Evolutionary conservation across 2,113 vertebrate genomes (phyloP), one percentile per base, ranked within the genome.

Genomic region (Oryzias javanicus): DNA sequence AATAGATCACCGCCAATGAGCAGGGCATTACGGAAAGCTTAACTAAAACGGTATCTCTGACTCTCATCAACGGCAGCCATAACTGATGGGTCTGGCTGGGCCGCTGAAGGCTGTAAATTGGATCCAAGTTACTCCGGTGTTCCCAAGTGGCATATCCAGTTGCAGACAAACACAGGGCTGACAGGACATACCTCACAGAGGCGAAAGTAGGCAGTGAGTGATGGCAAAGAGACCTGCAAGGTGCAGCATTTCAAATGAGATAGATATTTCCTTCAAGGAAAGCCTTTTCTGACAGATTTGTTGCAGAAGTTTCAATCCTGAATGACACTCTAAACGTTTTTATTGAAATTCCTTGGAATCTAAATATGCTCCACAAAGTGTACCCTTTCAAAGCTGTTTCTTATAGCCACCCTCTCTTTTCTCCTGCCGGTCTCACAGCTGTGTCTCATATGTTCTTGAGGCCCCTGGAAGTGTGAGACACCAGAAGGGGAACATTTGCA

Each of bases 361-460:
- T 52, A 64, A 69, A 57, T 73, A 40, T 61, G 55, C 76, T 77
- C 58, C 53, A 61, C 62, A 64, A 76, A 76, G 66, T 68, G 61
- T 79, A 75, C 60, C 67, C 42, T 81, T 79, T 74, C 53, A 49
- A 84, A 81, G 71, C 63, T 17, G 55, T 68, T 78, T 73, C 54
- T 59, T 77, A 64, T 60, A 55, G 47, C 69, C 71, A 48, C 80
- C 67, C 72, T 70, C 72, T 65, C 69, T 78, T 74, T 75, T 79
- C 59, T 77, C 71, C 74, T 69, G 74, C 54, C 65, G 74, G 61
- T 76, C 76, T 78, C 82, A 86, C 91, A 91, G 90, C 88, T 91
- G 89, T 74, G 78, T 81, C 78, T 91, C 90, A 91, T 88, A 90
- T 90, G 88, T 86, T 85, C 81, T 54, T 66, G 81, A 80, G 77